A percentile compares a stretch with the other conserved stretches of the same genome.
Evolutionary conservation across 2,113 vertebrate species (phyloP).

Genomic region (Willisornis vidua): DNA sequence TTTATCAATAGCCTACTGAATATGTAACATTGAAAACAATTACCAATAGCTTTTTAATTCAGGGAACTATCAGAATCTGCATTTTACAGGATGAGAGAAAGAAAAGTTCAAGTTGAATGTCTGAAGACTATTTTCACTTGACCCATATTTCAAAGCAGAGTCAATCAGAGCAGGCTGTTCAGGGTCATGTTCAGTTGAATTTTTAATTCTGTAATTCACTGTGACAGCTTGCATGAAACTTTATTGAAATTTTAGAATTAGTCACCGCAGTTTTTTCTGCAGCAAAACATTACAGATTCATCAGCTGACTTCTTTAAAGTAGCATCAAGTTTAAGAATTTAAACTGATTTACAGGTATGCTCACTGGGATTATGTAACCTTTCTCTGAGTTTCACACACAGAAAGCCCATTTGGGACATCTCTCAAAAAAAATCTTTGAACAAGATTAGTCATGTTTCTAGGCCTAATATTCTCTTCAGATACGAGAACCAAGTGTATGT

Average conservation of each 20-base stretch:
- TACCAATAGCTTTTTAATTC: background rate
- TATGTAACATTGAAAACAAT: background rate
- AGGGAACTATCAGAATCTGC: background rate
- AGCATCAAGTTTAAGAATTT: background rate
- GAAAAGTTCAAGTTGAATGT: background rate
- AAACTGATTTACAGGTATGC: background rate
- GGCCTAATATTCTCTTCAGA: background rate
- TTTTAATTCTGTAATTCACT: background rate
- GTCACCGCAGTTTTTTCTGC: background rate
- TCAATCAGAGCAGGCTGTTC: background rate
- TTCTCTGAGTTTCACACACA: background rate
- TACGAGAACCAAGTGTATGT: background rate
- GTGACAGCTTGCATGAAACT: background rate
- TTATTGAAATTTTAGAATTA: background rate
- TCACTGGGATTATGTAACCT: background rate
- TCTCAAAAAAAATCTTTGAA: background rate
- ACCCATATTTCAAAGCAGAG: background rate
- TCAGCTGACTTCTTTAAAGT: background rate
- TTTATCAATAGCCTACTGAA: background rate
- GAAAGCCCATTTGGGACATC: background rate
- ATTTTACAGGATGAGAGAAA: background rate
- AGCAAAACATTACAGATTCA: background rate
- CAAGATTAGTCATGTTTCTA: background rate
- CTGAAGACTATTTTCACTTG: background rate
- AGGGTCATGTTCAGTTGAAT: rapidly evolving